phyloP scores from a whole-genome alignment of 2,113 vertebrate genomes.

The Synchiropus splendidus region DNA sequence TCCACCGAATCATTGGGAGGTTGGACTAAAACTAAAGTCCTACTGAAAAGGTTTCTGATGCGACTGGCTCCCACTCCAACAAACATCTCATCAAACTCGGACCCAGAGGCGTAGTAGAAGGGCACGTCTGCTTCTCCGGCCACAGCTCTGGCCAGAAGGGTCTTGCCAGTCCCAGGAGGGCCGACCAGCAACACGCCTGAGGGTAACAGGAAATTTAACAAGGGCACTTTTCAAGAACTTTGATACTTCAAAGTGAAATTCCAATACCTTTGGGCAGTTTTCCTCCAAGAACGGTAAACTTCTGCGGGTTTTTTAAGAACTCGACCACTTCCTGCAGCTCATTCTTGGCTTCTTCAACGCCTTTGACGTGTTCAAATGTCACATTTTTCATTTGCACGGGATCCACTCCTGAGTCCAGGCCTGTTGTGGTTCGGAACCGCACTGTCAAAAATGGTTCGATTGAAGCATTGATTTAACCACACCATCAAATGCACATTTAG shows the following conservation, averaged over 20 bases:
- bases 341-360: slow-evolving; percentile 94
- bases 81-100: slow-evolving; percentile 98
- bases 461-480: slow-evolving; percentile 61
- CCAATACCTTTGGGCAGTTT: slow-evolving; percentile 93
- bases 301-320: slow-evolving; percentile 92
- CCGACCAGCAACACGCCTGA: slow-evolving; percentile 88
- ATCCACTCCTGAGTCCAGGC: slow-evolving; percentile 91
- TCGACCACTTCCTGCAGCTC: slow-evolving; percentile 97
- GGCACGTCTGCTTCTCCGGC: slow-evolving; percentile 96
- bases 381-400: slow-evolving; percentile 96
- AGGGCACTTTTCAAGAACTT: too few relatives aligned
- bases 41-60: slow-evolving; percentile 94
- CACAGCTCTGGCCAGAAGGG: slow-evolving; percentile 89
- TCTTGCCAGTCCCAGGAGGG: slow-evolving; percentile 95
- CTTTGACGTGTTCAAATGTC: slow-evolving; percentile 98
- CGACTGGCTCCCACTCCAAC: slow-evolving; percentile 95
- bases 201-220: background rate
- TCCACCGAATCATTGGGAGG: too few relatives aligned
- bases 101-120: slow-evolving; percentile 94
- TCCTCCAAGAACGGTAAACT: slow-evolving; percentile 89
- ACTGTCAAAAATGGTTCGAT: slow-evolving; percentile 74
- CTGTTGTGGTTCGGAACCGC: slow-evolving; percentile 90
- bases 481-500: slow-evolving; percentile 16
- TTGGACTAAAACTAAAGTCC: slow-evolving; percentile 25
- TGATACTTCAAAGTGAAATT: too few relatives aligned